Evolutionary conservation across 2,888 invertebrate genomes (phyloP), one percentile per base, ranked within the genome.

Genomic region (Tyria jacobaeae): DNA sequence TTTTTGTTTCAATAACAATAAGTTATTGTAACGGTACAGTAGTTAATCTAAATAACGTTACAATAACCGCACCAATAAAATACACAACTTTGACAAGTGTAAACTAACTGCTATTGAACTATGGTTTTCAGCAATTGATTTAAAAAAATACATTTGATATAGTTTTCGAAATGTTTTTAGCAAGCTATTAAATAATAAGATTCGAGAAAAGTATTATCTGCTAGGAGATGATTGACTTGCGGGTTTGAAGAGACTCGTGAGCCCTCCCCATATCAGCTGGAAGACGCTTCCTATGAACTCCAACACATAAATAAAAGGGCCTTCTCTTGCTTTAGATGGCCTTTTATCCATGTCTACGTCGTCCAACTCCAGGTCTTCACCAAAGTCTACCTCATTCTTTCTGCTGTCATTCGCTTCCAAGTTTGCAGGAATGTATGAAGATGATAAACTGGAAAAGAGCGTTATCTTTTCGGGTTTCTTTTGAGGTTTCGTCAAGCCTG

Each of bases 391-490:
- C 25, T 80, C 75, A 49, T 79, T 77, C 7, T 60, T 49, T 9
- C 53, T 60, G 21, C 66, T 62, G 17, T 63, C 53, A 17, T 71
- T 75, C 0, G 54, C 53, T 14, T 50, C 44, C 9, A 60, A 31
- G 7, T 34, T 56, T 4, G 48, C 21, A 31, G 56, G 47, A 2
- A 56, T 39, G 10, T 44, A 52, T 0, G 10, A 21, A 12, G 58
- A 51, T 21, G 25, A 3, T n/a, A 56, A 37, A 37, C 80, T 89
- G 0, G 89, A 86, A 52, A 82, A 91, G 0, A 91, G 64, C 0
- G 82, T 85, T 4, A 92, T 73, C 63, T 93, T 94, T 61, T 94
- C 94, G 0, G 94, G 94, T 79, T 91, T 93, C 41, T 82, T 87
- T 0, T 84, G 85, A 1, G 57, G 53, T 68, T 85, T 90, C 25